Base-by-base conservation (phyloP, 2,113 vertebrate species). In the Trichechus manatus region DNA sequence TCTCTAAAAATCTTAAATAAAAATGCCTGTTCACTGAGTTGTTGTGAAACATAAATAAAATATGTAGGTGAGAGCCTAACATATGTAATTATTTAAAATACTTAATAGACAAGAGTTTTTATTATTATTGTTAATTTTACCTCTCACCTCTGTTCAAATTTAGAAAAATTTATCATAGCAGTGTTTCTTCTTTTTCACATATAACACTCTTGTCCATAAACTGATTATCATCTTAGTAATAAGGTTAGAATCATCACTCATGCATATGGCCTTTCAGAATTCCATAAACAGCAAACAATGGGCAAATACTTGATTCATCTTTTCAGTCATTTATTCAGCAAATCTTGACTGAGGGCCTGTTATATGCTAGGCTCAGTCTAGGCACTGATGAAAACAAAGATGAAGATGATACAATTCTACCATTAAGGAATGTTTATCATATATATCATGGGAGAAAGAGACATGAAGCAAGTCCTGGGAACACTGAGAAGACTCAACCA, bases 1-100 rank as follows among this genome's bases (percentile, higher is more conserved):
- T 20, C 33, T 90, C 39, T 82, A 36, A 53, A 93, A 89, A 20
- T 36, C 61, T 78, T 86, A 86, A 91, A 87, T 72, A 47, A 86
- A 93, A 94, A 56, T 70, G 33, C 47, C 15, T 81, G 8, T 23
- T 80, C 83, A 63, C 0, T 8, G 20, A 66, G 36, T 39, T 87
- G 6, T n/a, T 87, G 4, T 47, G 42, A 61, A 6, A 14, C 92
- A 6, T 59, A 87, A 70, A 39, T 53, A 90, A 86, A 27, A 25
- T 5, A 77, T 36, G 23, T 23, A 84, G 33, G 6, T 36, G 89
- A 90, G 39, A 81, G 11, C 1, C 74, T 61, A 85, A 61, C 1
- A 42, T 17, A 61, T 36, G 19, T 59, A 64, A 33, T 29, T 81
- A 56, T 53, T 74, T 74, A 33, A 33, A 53, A 90, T 83, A 95